Evolutionary conservation across 1,140 invertebrate species (phyloP), one percentile per base, ranked within the genome.

Genomic region (Portunus trituberculatus): DNA sequence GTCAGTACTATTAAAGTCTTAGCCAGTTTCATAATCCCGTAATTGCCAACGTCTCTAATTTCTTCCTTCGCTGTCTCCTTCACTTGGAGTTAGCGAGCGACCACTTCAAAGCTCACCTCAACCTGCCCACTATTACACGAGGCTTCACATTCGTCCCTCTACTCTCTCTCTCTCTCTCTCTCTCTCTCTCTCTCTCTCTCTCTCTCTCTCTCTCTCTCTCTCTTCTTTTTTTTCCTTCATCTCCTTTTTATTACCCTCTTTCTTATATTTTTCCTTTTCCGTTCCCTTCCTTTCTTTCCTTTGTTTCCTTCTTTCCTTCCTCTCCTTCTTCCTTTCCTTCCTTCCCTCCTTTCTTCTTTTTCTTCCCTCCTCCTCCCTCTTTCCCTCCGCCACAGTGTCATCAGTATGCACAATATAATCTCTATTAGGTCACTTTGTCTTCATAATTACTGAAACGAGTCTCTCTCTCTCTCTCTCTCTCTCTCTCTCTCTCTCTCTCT

Each of bases 371-470:
- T 52, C 20, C 8, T 20, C n/a, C 20, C 25, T 76, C 67, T 8
- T n/a, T 8, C 67, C 67, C n/a, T 76, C 67, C 67, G n/a, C 25
- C 67, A 76, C 67, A 10, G 52, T 59, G 52, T 76, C 67, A 76
- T 76, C 20, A 76, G 67, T 76, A 76, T 76, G 67, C 67, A 76
- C 67, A 76, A 76, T 76, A 76, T 76, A 76, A 76, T 76, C 67
- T 76, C 67, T 76, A 76, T 76, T 76, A 76, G 67, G 67, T n/a
- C 67, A 76, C 67, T 76, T 76, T 76, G 67, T 76, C 67, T 76
- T 76, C 67, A 76, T 76, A 76, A 76, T 76, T 76, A 76, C 67
- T 76, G 67, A 76, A 76, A 76, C n/a, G 67, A 76, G 20, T n/a
- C 20, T 76, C 67, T 76, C 67, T 76, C 67, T 76, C 67, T 76